Percentiles rank a stretch among this genome's conserved stretches.
Conservation (phyloP, 2,797 vertebrate species). For the Poecilia gillii region DNA sequence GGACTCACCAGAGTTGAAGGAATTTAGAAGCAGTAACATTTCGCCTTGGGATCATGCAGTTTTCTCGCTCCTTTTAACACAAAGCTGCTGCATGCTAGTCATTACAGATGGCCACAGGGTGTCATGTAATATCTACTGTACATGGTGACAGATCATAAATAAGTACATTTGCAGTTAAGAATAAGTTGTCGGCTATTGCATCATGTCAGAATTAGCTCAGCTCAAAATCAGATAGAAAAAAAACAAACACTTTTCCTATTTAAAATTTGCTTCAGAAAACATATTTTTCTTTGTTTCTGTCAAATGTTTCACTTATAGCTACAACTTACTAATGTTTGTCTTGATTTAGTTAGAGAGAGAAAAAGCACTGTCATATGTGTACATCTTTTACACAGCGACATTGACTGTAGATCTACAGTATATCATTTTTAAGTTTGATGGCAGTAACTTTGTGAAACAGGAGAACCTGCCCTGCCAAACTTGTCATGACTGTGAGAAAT, state of each 20-base stretch:
- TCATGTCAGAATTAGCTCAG: neutral
- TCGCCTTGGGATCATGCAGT: neutral
- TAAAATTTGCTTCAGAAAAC: neutral
- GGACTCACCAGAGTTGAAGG: neutral
- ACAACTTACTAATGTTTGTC: neutral
- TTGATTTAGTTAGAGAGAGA: neutral
- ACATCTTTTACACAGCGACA: neutral
- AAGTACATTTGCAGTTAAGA: constrained; percentile 26
- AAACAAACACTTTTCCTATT: neutral
- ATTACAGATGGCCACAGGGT: neutral
- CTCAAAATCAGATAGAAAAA: neutral
- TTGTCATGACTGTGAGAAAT: neutral
- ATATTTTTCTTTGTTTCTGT: neutral
- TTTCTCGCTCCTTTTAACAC: constrained; percentile 18
- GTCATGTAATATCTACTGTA: constrained; percentile 20
- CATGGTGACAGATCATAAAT: constrained; percentile 63
- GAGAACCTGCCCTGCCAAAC: too few species aligned
- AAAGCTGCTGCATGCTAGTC: constrained; percentile 4
- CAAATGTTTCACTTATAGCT: neutral
- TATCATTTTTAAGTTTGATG: neutral
- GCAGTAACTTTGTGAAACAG: neutral
- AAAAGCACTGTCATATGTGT: neutral
- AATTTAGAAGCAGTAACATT: neutral
- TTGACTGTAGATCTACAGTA: neutral
- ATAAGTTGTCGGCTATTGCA: constrained; percentile 15